phyloP scores from a whole-genome alignment of 2,113 vertebrate species.

The Bubo scandiacus region DNA sequence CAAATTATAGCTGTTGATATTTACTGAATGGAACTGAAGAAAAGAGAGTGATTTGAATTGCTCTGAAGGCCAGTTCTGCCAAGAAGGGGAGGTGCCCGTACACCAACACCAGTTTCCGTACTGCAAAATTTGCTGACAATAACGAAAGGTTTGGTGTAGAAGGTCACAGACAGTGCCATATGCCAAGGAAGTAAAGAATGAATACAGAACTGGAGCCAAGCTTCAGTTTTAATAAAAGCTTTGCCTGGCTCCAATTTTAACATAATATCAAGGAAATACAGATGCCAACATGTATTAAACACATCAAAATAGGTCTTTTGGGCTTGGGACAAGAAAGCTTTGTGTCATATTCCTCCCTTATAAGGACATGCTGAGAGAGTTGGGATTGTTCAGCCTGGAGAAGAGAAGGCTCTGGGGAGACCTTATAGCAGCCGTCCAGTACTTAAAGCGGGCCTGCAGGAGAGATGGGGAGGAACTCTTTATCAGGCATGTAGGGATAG shows the following conservation, averaged over 20 bases:
- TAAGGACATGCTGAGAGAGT: no score
- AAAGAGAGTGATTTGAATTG: neutral
- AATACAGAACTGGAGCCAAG: neutral
- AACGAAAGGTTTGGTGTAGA: neutral
- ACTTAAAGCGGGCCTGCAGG: no score
- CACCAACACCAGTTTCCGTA: neutral
- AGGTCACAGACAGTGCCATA: neutral
- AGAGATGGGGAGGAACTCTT: no score
- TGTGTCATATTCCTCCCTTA: neutral
- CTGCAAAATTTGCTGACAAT: slow-evolving; percentile 4
- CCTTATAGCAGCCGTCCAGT: no score
- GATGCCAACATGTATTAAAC: slow-evolving; percentile 35
- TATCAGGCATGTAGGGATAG: no score
- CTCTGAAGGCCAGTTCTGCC: neutral
- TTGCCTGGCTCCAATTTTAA: slow-evolving; percentile 5
- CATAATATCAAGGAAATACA: slow-evolving; percentile 9
- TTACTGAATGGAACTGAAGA: neutral
- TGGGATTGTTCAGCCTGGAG: no score
- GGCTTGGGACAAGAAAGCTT: neutral
- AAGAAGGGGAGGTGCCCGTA: neutral
- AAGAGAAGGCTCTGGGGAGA: no score
- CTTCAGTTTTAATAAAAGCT: slow-evolving; percentile 39
- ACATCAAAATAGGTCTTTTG: neutral
- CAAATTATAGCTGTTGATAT: neutral
- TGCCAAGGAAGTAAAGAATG: neutral